Evolutionary conservation across 2,888 invertebrate genomes (phyloP), one percentile per base, ranked within the genome.

Genomic region (Drosophila planitibia): DNA sequence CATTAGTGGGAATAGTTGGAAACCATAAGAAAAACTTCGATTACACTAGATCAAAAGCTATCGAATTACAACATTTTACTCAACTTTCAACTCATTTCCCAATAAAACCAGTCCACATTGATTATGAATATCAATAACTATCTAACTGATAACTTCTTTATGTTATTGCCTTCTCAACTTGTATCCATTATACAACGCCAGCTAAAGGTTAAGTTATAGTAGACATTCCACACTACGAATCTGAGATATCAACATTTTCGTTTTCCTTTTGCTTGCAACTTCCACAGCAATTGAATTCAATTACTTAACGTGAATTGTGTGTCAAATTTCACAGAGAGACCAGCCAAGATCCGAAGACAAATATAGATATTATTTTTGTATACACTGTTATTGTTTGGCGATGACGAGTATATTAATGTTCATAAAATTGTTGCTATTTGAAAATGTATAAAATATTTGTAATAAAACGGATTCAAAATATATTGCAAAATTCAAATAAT

Each of bases 241-340:
- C 37, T 14, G 19, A 28, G 22, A n/a, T 19, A 67, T 59, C 53
- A 35, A 61, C 30, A 25, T 60, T 76, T 39, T 32, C 28, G 33
- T 53, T 30, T 37, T 49, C 54, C 25, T 53, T 53, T 25, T 25
- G 33, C 30, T 37, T 53, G 30, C 49, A 54, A 51, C 53, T 33
- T 35, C 33, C 39, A 4, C 22, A 22, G 37, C 53, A 86, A 89
- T 81, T 83, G 84, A 86, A 83, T 73, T 84, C 82, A 89, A 84
- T 84, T 89, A 79, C 87, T 72, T 79, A 81, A 79, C 47, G 55
- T 58, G 75, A 72, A 66, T 76, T 81, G 35, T 81, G 63, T 74
- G 66, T 83, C 74, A 65, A 81, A 71, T 75, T 77, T 70, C 64
- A 61, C 52, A 66, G 55, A 81, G 41, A 58, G 55, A 51, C 28